Evolutionary conservation across 2,888 invertebrate species (phyloP).

Genomic region (Pandemis cinnamomeana): DNA sequence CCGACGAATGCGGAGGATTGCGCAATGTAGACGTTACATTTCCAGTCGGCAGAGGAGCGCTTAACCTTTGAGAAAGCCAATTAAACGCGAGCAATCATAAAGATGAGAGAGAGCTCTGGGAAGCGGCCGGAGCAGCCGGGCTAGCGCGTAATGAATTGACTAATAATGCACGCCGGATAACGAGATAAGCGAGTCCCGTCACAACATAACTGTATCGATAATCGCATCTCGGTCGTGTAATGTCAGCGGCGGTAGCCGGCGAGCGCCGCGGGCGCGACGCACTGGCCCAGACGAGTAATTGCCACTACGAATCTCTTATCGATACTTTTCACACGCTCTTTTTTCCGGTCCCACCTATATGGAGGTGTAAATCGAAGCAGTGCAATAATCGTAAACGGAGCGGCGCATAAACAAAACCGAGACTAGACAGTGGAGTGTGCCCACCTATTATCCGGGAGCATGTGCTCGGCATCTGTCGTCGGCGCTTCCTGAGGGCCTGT

Average conservation of each 20-base stretch:
- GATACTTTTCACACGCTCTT: constrained; percentile 74
- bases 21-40: constrained; percentile 59
- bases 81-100: constrained; percentile 61
- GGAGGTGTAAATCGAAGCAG: constrained; percentile 60
- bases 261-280: constrained; percentile 54
- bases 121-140: constrained; percentile 45
- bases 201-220: constrained; percentile 78
- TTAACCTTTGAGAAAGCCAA: constrained; percentile 68
- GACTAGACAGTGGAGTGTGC: constrained; percentile 68
- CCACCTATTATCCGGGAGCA: constrained; percentile 68
- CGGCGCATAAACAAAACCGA: constrained; percentile 63
- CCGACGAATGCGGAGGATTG: constrained; percentile 60
- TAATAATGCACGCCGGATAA: constrained; percentile 66
- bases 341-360: constrained; percentile 56
- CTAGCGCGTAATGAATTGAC: constrained; percentile 59
- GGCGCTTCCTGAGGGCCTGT: constrained; percentile 75
- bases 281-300: constrained; percentile 65
- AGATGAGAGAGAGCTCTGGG: constrained; percentile 58
- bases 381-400: constrained; percentile 62
- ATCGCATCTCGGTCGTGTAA: constrained; percentile 74
- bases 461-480: constrained; percentile 82
- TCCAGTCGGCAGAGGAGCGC: constrained; percentile 50
- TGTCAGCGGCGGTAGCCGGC: constrained; percentile 69
- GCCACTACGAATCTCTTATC: constrained; percentile 71
- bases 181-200: constrained; percentile 70